These are phyloP conservation scores for Epinotia demarniana DNA, from an alignment of 2,888 invertebrate genomes.

Conservation along the genomic window DNA sequence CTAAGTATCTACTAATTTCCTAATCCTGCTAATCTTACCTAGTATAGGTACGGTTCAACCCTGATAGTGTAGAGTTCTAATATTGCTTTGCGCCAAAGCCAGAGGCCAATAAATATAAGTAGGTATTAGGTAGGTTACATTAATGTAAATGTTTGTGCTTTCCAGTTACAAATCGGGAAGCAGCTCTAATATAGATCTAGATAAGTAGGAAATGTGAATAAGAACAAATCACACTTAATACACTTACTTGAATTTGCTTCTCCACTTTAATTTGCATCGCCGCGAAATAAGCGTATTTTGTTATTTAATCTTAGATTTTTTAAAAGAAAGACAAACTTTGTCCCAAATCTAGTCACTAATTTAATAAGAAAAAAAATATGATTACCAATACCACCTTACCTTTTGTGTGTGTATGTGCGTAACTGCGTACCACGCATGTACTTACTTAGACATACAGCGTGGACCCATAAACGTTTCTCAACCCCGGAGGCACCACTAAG, in stretches of 20 bases:
- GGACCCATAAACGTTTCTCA: too few relatives aligned
- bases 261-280: background rate
- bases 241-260: background rate
- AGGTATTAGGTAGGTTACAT: constrained; percentile 37
- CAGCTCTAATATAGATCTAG: constrained; percentile 31
- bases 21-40: too few relatives aligned
- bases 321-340: background rate
- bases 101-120: constrained; percentile 31
- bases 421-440: too few relatives aligned
- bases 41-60: background rate
- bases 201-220: background rate
- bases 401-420: background rate
- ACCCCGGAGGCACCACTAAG: too few relatives aligned
- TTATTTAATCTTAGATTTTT: background rate
- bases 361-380: background rate
- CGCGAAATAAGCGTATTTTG: background rate
- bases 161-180: constrained; percentile 16
- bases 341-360: constrained; percentile 33
- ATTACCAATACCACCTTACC: background rate
- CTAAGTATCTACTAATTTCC: too few relatives aligned
- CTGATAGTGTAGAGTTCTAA: background rate
- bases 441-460: too few relatives aligned
- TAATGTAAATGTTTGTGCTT: constrained; percentile 33
- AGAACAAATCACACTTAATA: background rate
- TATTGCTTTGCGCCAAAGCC: constrained; percentile 17